These are phyloP conservation scores for Cyanoramphus novaezelandiae DNA, from an alignment of 2,113 vertebrate species.

Conservation along the genomic window DNA sequence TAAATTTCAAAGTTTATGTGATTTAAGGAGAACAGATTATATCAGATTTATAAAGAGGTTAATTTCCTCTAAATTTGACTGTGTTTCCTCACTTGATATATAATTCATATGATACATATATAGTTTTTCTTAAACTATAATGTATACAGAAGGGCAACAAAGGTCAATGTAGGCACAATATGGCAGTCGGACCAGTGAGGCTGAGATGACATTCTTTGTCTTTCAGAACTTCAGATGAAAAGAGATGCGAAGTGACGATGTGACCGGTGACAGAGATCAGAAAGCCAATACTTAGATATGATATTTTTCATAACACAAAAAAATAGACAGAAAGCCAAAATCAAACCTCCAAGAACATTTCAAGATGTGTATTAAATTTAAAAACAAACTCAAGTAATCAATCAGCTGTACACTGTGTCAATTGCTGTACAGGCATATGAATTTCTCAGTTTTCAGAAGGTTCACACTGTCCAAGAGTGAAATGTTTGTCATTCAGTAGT, in stretches of 20 bases:
- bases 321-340: background rate
- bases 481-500: background rate
- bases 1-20: background rate
- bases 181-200: background rate
- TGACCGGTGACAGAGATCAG: rapidly evolving
- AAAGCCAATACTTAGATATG: background rate
- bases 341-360: background rate
- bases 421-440: background rate
- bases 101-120: background rate
- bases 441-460: background rate
- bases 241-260: background rate
- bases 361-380: background rate
- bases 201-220: background rate
- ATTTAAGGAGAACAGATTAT: background rate
- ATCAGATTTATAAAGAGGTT: background rate
- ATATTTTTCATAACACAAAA: background rate
- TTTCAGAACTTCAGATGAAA: background rate
- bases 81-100: background rate
- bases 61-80: background rate
- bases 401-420: background rate
- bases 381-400: background rate
- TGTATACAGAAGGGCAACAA: background rate
- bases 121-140: background rate
- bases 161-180: background rate
- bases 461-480: background rate